A percentile compares a stretch with the other conserved stretches of the same genome.
Evolutionary conservation across 1,140 invertebrate species (phyloP).

Genomic region (Oncopeltus fasciatus): DNA sequence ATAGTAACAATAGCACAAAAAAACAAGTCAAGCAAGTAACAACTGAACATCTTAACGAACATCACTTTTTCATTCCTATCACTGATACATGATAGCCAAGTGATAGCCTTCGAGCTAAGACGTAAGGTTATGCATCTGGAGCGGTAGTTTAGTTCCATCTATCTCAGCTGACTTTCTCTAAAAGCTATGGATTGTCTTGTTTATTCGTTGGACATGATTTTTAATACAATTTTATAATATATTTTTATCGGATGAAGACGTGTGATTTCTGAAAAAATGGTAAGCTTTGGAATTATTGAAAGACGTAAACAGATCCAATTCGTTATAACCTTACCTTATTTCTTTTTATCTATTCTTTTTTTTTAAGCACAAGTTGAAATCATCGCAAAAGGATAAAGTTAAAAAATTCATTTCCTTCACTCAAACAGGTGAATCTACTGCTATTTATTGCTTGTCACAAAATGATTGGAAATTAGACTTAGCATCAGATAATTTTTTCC

Average conservation of each 20-base stretch:
- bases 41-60: too few relatives aligned
- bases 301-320: not conserved
- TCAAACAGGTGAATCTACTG: conserved; percentile 87
- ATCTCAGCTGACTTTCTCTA: not conserved
- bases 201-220: not conserved
- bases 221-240: not conserved
- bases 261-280: not conserved
- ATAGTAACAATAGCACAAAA: too few relatives aligned
- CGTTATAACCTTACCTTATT: conserved; percentile 13
- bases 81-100: too few relatives aligned
- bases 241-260: not conserved
- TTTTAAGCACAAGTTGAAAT: conserved; percentile 96
- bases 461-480: conserved; percentile 97
- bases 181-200: too few relatives aligned
- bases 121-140: conserved; percentile 1
- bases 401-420: conserved; percentile 93
- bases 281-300: not conserved
- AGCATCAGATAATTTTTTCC: conserved; percentile 94
- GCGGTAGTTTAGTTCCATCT: not conserved
- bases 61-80: too few relatives aligned
- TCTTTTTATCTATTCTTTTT: too few relatives aligned
- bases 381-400: conserved; percentile 89
- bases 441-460: conserved; percentile 80
- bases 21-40: too few relatives aligned
- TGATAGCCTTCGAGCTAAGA: too few relatives aligned